A percentile compares a stretch with the other conserved stretches of the same genome.
These are phyloP conservation scores for Platycheirus albimanus DNA, from an alignment of 2,888 invertebrate genomes.

Conservation along the genomic window DNA sequence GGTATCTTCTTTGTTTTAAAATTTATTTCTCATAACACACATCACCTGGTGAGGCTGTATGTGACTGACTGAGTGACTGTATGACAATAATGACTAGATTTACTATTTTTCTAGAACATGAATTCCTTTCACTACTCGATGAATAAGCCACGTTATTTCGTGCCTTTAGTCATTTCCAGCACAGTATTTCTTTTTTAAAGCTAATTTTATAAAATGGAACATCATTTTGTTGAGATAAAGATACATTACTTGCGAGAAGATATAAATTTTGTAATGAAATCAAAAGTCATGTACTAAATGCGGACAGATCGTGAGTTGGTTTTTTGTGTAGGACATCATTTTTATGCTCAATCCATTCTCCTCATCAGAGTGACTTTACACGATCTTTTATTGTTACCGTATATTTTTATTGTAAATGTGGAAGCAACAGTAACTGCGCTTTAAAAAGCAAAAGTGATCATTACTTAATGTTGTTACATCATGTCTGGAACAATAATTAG, in stretches of 20 bases:
- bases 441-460: too few species aligned
- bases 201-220: slow-evolving; percentile 12
- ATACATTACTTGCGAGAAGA: slow-evolving; percentile 4
- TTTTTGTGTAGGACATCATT: not conserved
- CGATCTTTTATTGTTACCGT: too few species aligned
- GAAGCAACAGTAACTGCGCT: too few species aligned
- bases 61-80: too few species aligned
- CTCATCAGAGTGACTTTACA: too few species aligned
- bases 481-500: too few species aligned
- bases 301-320: slow-evolving; percentile 11
- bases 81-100: slow-evolving; percentile 18
- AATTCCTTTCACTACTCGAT: slow-evolving; percentile 28
- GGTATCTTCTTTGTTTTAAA: slow-evolving; percentile 54
- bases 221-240: not conserved
- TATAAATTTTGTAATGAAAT: not conserved
- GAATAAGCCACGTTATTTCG: not conserved
- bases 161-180: not conserved
- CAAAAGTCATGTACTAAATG: slow-evolving; percentile 5
- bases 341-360: too few species aligned
- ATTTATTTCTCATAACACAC: too few species aligned
- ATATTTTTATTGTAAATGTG: too few species aligned
- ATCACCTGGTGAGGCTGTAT: too few species aligned
- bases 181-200: not conserved
- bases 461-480: too few species aligned
- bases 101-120: slow-evolving; percentile 2